Conservation (phyloP, 2,888 invertebrate genomes). For the Coenonympha arcania region DNA sequence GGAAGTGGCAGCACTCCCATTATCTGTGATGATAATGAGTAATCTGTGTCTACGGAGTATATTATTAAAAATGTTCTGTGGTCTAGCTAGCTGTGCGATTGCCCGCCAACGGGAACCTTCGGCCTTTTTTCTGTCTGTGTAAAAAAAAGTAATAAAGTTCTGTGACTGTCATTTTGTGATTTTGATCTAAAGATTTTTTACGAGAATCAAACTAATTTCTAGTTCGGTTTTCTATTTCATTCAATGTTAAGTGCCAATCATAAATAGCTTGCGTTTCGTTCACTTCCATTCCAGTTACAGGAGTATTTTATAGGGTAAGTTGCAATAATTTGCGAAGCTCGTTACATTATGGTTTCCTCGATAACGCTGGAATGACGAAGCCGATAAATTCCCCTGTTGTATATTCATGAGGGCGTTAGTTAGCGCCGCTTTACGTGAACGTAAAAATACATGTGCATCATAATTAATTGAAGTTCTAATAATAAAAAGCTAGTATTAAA, state of each 20-base stretch:
- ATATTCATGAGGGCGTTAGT: slow-evolving; percentile 35
- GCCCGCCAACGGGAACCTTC: too few species aligned
- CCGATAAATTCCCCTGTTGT: slow-evolving; percentile 46
- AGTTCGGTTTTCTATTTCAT: slow-evolving; percentile 17
- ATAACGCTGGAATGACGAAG: slow-evolving; percentile 47
- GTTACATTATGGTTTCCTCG: slow-evolving; percentile 16
- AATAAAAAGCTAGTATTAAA: background rate
- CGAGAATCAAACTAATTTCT: slow-evolving; percentile 24
- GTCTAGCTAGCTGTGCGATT: too few species aligned
- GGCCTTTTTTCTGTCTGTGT: too few species aligned
- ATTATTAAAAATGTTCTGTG: too few species aligned
- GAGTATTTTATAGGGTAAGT: slow-evolving; percentile 33
- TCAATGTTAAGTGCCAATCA: slow-evolving; percentile 24
- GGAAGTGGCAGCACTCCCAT: too few species aligned
- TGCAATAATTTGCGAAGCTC: slow-evolving; percentile 24
- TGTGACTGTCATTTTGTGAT: slow-evolving; percentile 41
- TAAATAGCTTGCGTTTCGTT: slow-evolving; percentile 29
- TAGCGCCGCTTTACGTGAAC: slow-evolving; percentile 33
- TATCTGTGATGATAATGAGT: too few species aligned
- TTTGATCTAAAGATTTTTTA: slow-evolving; percentile 55
- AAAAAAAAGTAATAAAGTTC: too few species aligned
- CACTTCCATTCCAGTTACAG: slow-evolving; percentile 25
- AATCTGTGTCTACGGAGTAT: too few species aligned
- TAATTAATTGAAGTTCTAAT: slow-evolving; percentile 11
- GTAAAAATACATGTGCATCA: slow-evolving; percentile 37